phyloP scores from a whole-genome alignment of 2,888 invertebrate genomes.

The Coelinius sp. region DNA sequence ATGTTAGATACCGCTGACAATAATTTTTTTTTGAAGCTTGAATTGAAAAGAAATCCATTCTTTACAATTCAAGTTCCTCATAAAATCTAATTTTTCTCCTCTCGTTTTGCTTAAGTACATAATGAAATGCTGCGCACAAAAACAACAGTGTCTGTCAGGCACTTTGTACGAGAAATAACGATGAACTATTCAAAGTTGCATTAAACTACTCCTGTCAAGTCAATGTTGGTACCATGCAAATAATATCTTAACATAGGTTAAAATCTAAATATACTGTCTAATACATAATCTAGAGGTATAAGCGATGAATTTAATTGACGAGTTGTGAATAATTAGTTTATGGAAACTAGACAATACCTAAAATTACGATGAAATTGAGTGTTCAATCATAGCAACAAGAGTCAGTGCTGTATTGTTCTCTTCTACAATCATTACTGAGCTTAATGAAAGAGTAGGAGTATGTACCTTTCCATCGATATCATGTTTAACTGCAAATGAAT shows the following conservation, averaged over 20 bases:
- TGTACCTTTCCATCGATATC: not conserved
- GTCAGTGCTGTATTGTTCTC: conserved; percentile 40
- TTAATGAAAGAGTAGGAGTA: conserved; percentile 41
- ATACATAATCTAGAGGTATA: not conserved
- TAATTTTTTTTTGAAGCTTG: no score
- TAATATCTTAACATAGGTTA: conserved; percentile 44
- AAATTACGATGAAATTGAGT: not conserved
- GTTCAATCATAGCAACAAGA: conserved; percentile 27
- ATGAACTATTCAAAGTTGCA: conserved; percentile 50
- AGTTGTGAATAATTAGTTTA: conserved; percentile 26
- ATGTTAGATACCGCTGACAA: no score
- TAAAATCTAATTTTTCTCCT: conserved; percentile 12
- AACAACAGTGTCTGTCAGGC: conserved; percentile 46
- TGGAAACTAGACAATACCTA: conserved; percentile 1
- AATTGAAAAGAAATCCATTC: not conserved
- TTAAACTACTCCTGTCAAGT: conserved; percentile 67
- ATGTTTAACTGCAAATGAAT: not conserved
- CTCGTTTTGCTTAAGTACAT: conserved; percentile 44
- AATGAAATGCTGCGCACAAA: conserved; percentile 61
- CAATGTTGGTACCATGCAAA: conserved; percentile 62
- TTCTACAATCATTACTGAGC: conserved; percentile 56
- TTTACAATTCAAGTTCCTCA: conserved; percentile 18
- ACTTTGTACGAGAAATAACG: conserved; percentile 27
- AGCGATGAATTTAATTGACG: not conserved
- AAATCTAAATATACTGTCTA: conserved; percentile 28